Evolutionary conservation across 2,113 vertebrate genomes (phyloP).

Genomic region (Chinchilla lanigera): DNA sequence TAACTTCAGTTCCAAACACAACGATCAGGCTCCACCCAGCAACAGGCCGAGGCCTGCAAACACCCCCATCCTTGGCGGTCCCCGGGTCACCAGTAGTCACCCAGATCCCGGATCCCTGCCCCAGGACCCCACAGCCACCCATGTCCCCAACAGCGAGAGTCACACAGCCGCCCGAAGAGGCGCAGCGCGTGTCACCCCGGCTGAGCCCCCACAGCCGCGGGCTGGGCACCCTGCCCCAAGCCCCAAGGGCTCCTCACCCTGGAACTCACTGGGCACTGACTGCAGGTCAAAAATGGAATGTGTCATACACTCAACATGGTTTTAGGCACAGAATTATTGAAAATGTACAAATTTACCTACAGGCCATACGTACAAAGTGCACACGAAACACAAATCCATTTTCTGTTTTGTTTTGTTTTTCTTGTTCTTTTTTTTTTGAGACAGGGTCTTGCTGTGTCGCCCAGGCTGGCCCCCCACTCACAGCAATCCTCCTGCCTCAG

Average conservation of each 20-base stretch:
- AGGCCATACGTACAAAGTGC: accelerated
- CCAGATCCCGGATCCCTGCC: background rate
- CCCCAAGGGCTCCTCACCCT: no score
- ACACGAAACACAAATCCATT: accelerated
- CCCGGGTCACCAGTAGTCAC: background rate
- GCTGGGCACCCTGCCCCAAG: background rate
- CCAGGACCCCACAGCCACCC: background rate
- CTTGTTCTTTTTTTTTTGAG: background rate
- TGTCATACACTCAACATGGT: accelerated
- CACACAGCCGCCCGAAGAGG: background rate
- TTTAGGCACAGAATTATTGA: background rate
- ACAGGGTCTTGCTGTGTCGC: background rate
- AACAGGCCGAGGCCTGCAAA: no score
- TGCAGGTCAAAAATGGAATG: accelerated
- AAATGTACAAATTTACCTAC: background rate
- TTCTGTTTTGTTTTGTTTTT: background rate
- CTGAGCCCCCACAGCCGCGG: background rate
- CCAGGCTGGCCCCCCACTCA: background rate
- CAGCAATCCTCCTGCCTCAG: background rate
- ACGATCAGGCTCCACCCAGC: background rate
- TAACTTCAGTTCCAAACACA: background rate
- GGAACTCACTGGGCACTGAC: accelerated
- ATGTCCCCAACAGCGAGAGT: background rate
- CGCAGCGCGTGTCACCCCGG: background rate
- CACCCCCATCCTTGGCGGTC: background rate